A percentile compares a stretch with the other conserved stretches of the same genome.
These are phyloP conservation scores for Anastrepha obliqua DNA, from an alignment of 1,140 invertebrate species.

Conservation along the genomic window DNA sequence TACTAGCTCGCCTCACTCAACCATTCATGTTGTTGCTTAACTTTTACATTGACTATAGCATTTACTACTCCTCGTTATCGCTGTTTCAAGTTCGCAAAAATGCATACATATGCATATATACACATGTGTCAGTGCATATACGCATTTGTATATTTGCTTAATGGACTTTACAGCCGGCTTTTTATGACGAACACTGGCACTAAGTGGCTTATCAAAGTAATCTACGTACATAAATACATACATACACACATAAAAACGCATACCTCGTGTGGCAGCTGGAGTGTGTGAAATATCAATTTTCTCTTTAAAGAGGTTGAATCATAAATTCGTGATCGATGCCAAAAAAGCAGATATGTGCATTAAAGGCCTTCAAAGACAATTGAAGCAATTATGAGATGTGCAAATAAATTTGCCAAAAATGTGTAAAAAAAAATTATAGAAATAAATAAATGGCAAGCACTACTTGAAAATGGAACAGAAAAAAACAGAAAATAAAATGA, in stretches of 20 bases:
- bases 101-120: neutral
- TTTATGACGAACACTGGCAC: neutral
- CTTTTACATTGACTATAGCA: neutral
- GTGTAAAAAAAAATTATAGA: neutral
- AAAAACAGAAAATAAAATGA: neutral
- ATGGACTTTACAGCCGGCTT: slow-evolving; percentile 47
- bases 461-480: neutral
- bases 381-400: slow-evolving; percentile 9
- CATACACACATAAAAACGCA: neutral
- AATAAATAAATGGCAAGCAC: neutral
- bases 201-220: slow-evolving; percentile 11
- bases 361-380: neutral
- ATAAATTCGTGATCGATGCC: neutral
- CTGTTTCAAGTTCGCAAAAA: slow-evolving; percentile 14
- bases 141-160: neutral
- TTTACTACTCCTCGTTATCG: neutral
- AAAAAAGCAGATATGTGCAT: neutral
- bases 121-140: neutral
- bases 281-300: neutral
- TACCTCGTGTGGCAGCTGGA: neutral
- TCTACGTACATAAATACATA: neutral
- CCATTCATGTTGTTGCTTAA: neutral
- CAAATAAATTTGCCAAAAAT: slow-evolving; percentile 25
- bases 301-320: neutral
- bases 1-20: neutral